Base-by-base conservation (phyloP, 1,140 invertebrate genomes). In the Bombus soroeensis region DNA sequence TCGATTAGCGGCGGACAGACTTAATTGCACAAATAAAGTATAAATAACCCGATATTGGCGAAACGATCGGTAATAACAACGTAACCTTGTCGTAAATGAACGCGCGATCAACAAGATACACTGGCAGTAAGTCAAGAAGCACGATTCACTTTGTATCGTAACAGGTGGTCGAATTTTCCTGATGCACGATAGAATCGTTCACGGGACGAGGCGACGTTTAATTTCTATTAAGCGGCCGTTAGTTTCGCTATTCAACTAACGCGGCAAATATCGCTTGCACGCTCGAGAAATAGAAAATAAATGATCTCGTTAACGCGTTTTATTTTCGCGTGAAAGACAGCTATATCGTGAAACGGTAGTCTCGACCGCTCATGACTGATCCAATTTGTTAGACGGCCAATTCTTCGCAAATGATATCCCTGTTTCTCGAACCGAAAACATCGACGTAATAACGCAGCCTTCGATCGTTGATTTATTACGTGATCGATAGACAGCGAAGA, bases 91-190 rank as follows among this genome's bases (percentile, higher is more conserved):
- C 41, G 74, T 53, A 37, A 89, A 81, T 13, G 25, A 71, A 5
- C 37, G 28, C 28, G 22, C 10, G 10, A 39, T 71, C 39, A 71
- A 71, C n/a, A 43, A 73, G 74, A 13, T 18, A 32, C 39, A 81
- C 41, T 81, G 64, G 73, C 81, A 75, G 39, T 39, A 66, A 81
- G 81, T 87, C 81, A 83, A 75, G 72, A 34, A 43, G 41, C 78
- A 32, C 59, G n/a, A 39, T 39, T 81, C 41, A 34, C 64, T 53
- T 57, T 39, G 28, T 25, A 81, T 62, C 43, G 78, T 89, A 89
- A 90, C 88, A 90, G 68, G 88, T 90, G 81, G 88, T 89, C 78
- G 66, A 81, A 87, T 89, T 87, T 87, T 59, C 3, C 10, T 62
- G 59, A 0, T 4, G 15, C 5, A 15, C 37, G 47, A 57, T 43